Conservation (phyloP, 2,113 vertebrate genomes). For the Ailurus styani region DNA sequence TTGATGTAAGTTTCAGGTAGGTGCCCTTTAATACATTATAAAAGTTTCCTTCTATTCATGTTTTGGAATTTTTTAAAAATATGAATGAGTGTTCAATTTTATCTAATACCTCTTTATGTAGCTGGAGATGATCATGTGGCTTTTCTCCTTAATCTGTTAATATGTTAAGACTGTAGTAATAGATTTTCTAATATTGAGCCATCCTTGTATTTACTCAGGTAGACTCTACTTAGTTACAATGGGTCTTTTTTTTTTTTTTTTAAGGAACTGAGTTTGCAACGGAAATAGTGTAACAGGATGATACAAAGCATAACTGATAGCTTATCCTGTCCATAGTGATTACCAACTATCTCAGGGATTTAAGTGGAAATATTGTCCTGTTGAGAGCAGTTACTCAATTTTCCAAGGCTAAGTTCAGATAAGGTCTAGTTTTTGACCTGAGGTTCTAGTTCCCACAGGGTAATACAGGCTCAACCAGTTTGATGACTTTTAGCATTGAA, state of each 20-base stretch:
- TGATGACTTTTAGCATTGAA: neutral
- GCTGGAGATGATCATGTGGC: neutral
- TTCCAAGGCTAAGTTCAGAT: neutral
- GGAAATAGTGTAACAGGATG: neutral
- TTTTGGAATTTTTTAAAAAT: neutral
- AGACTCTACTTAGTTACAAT: neutral
- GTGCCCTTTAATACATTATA: neutral
- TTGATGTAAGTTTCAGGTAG: neutral
- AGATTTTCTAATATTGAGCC: neutral
- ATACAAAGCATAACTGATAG: neutral
- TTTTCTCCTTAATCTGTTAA: neutral
- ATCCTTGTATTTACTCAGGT: neutral
- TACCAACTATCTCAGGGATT: neutral
- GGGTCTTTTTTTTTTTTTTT: neutral
- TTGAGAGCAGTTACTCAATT: neutral
- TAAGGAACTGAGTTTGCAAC: neutral
- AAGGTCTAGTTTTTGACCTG: neutral
- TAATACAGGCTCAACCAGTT: neutral
- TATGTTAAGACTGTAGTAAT: neutral
- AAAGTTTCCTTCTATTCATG: neutral
- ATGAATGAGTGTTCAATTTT: neutral
- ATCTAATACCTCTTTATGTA: neutral
- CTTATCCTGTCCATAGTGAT: neutral
- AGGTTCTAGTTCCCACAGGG: neutral
- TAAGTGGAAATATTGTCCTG: neutral